Evolutionary conservation across 2,797 vertebrate genomes (phyloP).

Genomic region (Apodemus agrarius): DNA sequence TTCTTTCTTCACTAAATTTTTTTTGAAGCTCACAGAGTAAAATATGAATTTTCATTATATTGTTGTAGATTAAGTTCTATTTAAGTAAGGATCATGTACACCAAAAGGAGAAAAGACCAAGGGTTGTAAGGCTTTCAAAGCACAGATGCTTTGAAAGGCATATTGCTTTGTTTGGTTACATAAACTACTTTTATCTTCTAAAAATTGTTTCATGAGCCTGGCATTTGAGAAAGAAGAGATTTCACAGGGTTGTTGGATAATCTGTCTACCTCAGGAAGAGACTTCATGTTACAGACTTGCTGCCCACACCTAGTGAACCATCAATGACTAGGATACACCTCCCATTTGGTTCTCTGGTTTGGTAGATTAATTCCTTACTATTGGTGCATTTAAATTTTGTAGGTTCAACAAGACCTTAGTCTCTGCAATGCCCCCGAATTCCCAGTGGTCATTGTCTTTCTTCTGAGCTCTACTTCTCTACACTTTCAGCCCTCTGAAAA

Average conservation of each 20-base stretch:
- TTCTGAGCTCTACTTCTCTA: neutral
- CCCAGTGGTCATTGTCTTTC: neutral
- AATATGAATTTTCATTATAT: neutral
- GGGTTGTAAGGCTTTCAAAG: neutral
- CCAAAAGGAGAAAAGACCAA: neutral
- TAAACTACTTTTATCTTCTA: neutral
- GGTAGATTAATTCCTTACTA: neutral
- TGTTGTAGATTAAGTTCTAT: neutral
- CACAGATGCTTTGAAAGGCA: neutral
- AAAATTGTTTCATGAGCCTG: neutral
- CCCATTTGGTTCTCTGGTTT: neutral
- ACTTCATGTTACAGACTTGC: too few relatives aligned
- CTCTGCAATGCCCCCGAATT: neutral
- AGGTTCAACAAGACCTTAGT: neutral
- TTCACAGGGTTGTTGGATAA: neutral
- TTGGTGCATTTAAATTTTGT: neutral
- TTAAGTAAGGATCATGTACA: neutral
- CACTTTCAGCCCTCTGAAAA: neutral
- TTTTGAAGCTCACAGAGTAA: neutral
- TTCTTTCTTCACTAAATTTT: neutral
- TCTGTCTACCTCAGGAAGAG: neutral
- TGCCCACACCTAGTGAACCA: neutral
- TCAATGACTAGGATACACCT: neutral
- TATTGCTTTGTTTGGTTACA: neutral
- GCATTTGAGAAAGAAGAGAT: neutral